These are phyloP conservation scores for Haemorhous mexicanus DNA, from an alignment of 2,113 vertebrate genomes.

Conservation along the genomic window DNA sequence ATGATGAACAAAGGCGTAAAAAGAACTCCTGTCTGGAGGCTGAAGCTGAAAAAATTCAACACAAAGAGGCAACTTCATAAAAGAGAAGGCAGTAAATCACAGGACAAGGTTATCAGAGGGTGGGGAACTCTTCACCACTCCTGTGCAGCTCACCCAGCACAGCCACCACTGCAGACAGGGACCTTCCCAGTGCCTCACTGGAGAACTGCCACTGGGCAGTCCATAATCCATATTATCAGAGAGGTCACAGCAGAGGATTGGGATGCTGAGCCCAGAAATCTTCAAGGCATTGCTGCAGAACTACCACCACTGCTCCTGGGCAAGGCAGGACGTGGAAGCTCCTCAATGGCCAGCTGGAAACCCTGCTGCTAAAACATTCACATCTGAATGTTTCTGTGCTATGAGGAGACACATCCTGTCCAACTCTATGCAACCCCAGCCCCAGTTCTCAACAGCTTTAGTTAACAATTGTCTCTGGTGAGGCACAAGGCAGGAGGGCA, in stretches of 20 bases:
- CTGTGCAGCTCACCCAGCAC: neutral
- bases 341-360: neutral
- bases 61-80: neutral
- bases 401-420: accelerated
- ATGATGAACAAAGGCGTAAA: neutral
- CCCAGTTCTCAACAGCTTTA: neutral
- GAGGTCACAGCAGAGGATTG: neutral
- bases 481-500: neutral
- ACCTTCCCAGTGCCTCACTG: neutral
- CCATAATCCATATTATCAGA: accelerated
- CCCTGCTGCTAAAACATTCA: neutral
- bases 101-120: neutral
- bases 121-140: neutral
- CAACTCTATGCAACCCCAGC: neutral
- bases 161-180: neutral
- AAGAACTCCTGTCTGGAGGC: neutral
- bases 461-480: neutral
- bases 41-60: neutral
- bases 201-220: neutral
- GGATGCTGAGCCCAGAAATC: neutral
- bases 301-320: accelerated
- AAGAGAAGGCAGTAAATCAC: neutral
- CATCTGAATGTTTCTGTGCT: neutral
- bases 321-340: neutral
- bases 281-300: neutral